phyloP scores from a whole-genome alignment of 2,888 invertebrate species.

The Drosophila mimetica region DNA sequence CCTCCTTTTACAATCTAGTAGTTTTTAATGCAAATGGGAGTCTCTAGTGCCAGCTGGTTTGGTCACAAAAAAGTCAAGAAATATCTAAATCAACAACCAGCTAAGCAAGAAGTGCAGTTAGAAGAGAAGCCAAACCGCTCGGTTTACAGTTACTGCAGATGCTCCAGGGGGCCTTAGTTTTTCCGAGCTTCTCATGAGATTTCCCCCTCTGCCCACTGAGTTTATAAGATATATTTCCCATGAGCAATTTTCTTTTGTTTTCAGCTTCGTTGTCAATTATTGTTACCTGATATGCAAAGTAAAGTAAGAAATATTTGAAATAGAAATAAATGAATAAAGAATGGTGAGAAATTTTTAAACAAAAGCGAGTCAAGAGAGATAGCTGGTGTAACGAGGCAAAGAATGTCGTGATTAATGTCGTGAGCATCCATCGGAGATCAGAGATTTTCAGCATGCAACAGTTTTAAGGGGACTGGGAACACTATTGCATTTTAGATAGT shows the following conservation, averaged over 20 bases:
- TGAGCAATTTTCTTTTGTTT: constrained; percentile 62
- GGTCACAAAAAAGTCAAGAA: constrained; percentile 13
- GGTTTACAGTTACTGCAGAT: constrained; percentile 34
- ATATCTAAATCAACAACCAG: constrained; percentile 5
- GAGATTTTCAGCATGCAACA: constrained; percentile 26
- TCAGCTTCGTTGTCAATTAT: constrained; percentile 35
- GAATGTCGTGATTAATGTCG: constrained; percentile 27
- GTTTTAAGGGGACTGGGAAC: background rate
- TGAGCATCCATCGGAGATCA: constrained; percentile 5
- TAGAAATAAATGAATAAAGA: constrained; percentile 49
- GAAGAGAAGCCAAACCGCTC: constrained; percentile 20
- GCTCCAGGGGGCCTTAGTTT: constrained; percentile 6
- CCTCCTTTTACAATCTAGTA: background rate
- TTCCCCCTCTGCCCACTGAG: background rate
- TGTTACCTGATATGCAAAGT: constrained; percentile 51
- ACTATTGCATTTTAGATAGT: background rate
- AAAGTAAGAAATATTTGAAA: constrained; percentile 22
- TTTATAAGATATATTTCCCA: constrained; percentile 54
- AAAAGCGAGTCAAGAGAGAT: constrained; percentile 22
- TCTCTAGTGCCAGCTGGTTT: constrained; percentile 20
- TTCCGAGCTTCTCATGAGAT: constrained; percentile 33
- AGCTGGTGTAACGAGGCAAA: constrained; percentile 1
- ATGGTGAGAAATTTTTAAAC: constrained; percentile 56
- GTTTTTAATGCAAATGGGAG: constrained; percentile 23
- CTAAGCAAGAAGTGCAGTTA: constrained; percentile 33